phyloP scores from a whole-genome alignment of 2,888 invertebrate species.

The Agriopis aurantiaria region DNA sequence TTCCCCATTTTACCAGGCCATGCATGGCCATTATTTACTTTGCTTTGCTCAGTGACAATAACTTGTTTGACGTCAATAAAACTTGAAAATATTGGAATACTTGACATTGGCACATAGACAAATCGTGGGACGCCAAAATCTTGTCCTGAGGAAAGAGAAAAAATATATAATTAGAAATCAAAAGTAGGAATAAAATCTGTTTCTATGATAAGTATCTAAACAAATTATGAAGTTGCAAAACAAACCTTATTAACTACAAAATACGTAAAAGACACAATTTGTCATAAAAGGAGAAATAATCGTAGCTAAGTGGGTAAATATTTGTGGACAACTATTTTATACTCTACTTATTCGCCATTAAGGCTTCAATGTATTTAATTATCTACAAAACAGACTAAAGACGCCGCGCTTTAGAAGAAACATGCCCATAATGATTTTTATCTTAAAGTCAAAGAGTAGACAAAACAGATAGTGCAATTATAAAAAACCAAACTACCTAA shows the following conservation, averaged over 20 bases:
- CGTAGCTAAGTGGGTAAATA: slow-evolving; percentile 22
- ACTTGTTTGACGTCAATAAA: no score
- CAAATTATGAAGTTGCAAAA: not conserved
- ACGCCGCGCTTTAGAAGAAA: slow-evolving; percentile 55
- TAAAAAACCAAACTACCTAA: not conserved
- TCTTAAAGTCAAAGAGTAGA: slow-evolving; percentile 25
- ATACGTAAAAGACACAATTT: slow-evolving; percentile 11
- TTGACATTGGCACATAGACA: no score
- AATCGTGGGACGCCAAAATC: no score
- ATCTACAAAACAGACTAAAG: slow-evolving; percentile 60
- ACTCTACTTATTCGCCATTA: slow-evolving; percentile 43
- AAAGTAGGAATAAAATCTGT: no score
- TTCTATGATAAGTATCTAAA: not conserved
- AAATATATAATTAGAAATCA: no score
- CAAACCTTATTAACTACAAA: slow-evolving; percentile 6
- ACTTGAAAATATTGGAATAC: no score
- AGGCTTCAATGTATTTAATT: slow-evolving; percentile 55
- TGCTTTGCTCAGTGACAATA: no score
- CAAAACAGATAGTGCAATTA: slow-evolving; percentile 14
- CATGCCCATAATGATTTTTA: slow-evolving; percentile 60
- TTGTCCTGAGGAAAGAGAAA: no score
- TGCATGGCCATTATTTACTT: no score
- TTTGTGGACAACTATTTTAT: slow-evolving; percentile 19
- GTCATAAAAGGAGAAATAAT: slow-evolving; percentile 19
- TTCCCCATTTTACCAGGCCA: no score